Evolutionary conservation across 35 echinoderm and acorn worm genomes (phyloP), one percentile per base, ranked within the genome.

Genomic region (Lytechinus variegatus): DNA sequence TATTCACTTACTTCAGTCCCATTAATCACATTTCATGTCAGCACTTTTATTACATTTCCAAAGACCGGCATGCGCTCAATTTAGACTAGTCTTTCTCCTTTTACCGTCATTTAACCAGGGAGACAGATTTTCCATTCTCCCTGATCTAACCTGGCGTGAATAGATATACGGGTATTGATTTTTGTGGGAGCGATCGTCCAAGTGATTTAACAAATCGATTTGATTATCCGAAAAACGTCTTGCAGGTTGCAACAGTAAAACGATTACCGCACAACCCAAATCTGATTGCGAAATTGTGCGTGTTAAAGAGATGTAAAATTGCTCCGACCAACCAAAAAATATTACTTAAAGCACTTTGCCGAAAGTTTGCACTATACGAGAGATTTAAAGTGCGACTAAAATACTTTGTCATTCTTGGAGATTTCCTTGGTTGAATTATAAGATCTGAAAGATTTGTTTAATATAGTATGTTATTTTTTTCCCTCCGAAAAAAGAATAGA

Each of bases 121-220:
- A 44, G 33, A 44, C 33, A 2, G 33, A 44, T 44, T 44, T 44
- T 44, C 33, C 2, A 79, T 79, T 79, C 21, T 24, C 66, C 66
- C 19, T 79, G 19, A 79, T 79, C 66, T 24, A 79, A 79, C 66
- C n/a, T 79, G 66, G n/a, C 66, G 66, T 79, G 66, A 24, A 79
- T 79, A 24, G 16, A 24, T 79, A 79, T 79, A 79, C 1, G 0
- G 66, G 21, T 79, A 79, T 79, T 79, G 66, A 79, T 79, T 79
- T 5, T 79, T 79, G 56, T 14, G 66, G 66, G 66, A 79, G 16
- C 19, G 19, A 79, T 4, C 66, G 66, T 79, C 66, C 66, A 79
- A 79, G 66, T 79, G 66, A 79, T 79, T 79, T 79, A 79, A 79
- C 16, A 79, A 79, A 79, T 79, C 66, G 66, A 79, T 79, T 79